Evolutionary conservation across 2,888 invertebrate genomes (phyloP), one percentile per base, ranked within the genome.

Genomic region (Nematopogon swammerdamellus): DNA sequence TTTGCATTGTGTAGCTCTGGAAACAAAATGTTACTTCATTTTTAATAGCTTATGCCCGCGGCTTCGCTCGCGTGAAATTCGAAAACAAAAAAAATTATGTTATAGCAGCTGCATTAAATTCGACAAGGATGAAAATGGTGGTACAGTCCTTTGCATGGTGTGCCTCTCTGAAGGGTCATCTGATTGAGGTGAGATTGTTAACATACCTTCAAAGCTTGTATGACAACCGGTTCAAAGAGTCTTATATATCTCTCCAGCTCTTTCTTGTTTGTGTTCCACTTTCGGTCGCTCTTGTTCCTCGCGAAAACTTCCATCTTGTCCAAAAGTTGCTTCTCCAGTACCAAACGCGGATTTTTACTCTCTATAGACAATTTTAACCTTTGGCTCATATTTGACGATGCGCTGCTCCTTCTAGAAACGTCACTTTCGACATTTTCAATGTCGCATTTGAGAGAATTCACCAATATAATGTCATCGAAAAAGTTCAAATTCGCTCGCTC

Each of bases 181-280:
- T n/a, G n/a, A n/a, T n/a, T n/a, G n/a, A n/a, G n/a, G n/a, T n/a
- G n/a, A n/a, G n/a, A n/a, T n/a, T n/a, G n/a, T n/a, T n/a, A n/a
- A 25, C 25, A 6, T 25, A 91, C 90, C 83, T 90, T 93, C 60
- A 96, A 79, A 53, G 95, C 89, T 69, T 93, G 92, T 62, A 97
- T 95, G 51, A 97, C 97, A 69, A 97, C 88, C 0, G 95, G 94
- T 68, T 97, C 97, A 73, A 97, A 97, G 60, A 97, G 81, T 58
- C 95, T 84, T 55, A 97, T 96, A 68, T 94, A 92, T 55, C 88
- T 84, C 58, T 90, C 87, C 61, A 79, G 60, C 52, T 80, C 80
- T 45, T 72, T 75, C 55, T 80, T 79, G 60, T 80, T 79, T 0
- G 74, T 73, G 50, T 71, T 71, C 76, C 77, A 79, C 46, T 80